These are phyloP conservation scores for Bellardia bayeri DNA, from an alignment of 2,888 invertebrate genomes.

Conservation along the genomic window DNA sequence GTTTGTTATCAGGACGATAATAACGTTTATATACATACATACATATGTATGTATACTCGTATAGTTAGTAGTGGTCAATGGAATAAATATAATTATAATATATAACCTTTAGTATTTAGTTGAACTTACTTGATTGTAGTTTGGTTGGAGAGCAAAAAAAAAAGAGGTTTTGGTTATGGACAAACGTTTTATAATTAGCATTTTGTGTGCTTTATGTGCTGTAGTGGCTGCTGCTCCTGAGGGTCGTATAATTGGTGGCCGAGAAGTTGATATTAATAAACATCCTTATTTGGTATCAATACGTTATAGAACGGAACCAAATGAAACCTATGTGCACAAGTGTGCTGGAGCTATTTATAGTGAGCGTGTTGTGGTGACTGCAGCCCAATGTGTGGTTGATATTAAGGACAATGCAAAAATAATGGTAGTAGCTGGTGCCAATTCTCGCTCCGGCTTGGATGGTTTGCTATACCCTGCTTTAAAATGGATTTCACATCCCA, in stretches of 20 bases:
- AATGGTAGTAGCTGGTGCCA: constrained; percentile 78
- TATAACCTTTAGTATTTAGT: constrained; percentile 37
- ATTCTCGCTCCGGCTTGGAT: constrained; percentile 78
- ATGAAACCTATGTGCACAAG: constrained; percentile 77
- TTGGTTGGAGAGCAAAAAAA: background rate
- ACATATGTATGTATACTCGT: too few species aligned
- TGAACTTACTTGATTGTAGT: background rate
- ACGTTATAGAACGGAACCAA: constrained; percentile 76
- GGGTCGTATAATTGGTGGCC: constrained; percentile 78
- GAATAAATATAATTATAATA: constrained; percentile 16
- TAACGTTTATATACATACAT: background rate
- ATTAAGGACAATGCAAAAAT: constrained; percentile 74
- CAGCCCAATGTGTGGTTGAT: constrained; percentile 79
- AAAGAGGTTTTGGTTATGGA: constrained; percentile 8
- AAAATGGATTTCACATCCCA: constrained; percentile 78
- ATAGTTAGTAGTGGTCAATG: background rate
- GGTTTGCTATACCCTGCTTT: constrained; percentile 77
- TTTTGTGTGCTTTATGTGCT: constrained; percentile 2
- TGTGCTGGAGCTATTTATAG: constrained; percentile 81
- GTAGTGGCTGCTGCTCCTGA: constrained; percentile 55
- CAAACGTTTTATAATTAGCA: constrained; percentile 33
- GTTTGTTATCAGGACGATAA: constrained; percentile 36
- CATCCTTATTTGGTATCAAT: constrained; percentile 80
- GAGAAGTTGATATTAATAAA: constrained; percentile 75
- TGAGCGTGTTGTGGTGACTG: constrained; percentile 78